phyloP scores from a whole-genome alignment of 2,888 invertebrate species.

The Strigamia transsilvanica region DNA sequence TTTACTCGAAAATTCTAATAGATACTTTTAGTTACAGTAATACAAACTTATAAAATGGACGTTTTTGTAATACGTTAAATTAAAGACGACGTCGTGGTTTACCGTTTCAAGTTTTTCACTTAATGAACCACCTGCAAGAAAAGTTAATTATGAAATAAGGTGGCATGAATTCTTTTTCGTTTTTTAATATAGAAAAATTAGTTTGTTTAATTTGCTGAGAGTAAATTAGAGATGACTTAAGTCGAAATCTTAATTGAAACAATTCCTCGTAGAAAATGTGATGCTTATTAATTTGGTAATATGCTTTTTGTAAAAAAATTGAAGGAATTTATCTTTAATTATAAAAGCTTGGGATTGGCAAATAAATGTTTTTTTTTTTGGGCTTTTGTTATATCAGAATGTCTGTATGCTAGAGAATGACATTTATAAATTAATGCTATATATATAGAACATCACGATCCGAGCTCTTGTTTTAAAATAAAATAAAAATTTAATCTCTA shows the following conservation, averaged over 20 bases:
- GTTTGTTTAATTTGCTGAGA: slow-evolving; percentile 22
- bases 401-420: not conserved
- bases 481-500: too few relatives aligned
- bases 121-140: not conserved
- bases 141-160: slow-evolving; percentile 22
- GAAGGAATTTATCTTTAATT: not conserved
- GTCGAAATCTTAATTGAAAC: slow-evolving; percentile 13
- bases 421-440: not conserved
- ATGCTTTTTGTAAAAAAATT: not conserved
- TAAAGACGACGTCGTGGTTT: not conserved
- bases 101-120: not conserved
- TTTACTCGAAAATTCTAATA: too few relatives aligned
- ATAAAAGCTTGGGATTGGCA: not conserved
- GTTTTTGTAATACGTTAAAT: not conserved
- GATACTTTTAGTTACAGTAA: too few relatives aligned
- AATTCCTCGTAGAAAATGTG: not conserved
- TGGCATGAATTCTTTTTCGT: not conserved
- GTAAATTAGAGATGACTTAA: not conserved
- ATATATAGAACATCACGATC: not conserved
- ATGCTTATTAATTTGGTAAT: not conserved
- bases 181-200: slow-evolving; percentile 14
- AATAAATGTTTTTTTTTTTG: not conserved
- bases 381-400: not conserved
- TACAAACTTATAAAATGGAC: too few relatives aligned
- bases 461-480: too few relatives aligned